These are phyloP conservation scores for Hemibagrus wyckioides DNA, from an alignment of 2,113 vertebrate genomes.

Conservation along the genomic window DNA sequence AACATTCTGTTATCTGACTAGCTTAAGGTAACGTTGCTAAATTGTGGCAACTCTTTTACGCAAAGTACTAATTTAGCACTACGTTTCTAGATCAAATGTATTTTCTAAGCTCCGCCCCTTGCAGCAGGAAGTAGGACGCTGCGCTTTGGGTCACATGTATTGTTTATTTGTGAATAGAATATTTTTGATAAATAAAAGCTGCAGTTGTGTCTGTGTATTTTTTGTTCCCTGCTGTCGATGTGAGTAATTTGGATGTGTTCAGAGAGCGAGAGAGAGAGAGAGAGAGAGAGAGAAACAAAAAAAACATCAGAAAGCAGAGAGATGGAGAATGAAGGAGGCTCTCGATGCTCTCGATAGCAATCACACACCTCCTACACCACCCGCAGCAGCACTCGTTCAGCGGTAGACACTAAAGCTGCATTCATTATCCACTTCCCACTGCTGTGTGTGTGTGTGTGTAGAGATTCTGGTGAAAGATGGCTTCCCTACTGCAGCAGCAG, in stretches of 20 bases:
- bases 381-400: conserved; percentile 20
- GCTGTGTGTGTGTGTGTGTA: conserved; percentile 31
- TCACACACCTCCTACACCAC: conserved; percentile 34
- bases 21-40: neutral
- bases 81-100: neutral
- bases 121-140: neutral
- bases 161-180: neutral
- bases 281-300: neutral
- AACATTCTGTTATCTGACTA: neutral
- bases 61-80: neutral
- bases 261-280: neutral
- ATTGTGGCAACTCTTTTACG: neutral
- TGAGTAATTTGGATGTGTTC: conserved; percentile 7
- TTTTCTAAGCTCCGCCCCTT: neutral
- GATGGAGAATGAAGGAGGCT: conserved; percentile 28
- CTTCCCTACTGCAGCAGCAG: conserved; percentile 18
- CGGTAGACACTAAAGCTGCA: conserved; percentile 23
- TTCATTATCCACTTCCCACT: conserved; percentile 49
- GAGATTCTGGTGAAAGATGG: conserved; percentile 34
- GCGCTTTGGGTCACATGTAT: neutral
- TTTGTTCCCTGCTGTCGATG: neutral
- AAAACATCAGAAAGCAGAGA: conserved; percentile 19
- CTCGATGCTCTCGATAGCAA: conserved; percentile 38
- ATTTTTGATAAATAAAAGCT: neutral
- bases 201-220: neutral